Conservation (phyloP, 1,140 invertebrate species). For the Drosophila subobscura region DNA sequence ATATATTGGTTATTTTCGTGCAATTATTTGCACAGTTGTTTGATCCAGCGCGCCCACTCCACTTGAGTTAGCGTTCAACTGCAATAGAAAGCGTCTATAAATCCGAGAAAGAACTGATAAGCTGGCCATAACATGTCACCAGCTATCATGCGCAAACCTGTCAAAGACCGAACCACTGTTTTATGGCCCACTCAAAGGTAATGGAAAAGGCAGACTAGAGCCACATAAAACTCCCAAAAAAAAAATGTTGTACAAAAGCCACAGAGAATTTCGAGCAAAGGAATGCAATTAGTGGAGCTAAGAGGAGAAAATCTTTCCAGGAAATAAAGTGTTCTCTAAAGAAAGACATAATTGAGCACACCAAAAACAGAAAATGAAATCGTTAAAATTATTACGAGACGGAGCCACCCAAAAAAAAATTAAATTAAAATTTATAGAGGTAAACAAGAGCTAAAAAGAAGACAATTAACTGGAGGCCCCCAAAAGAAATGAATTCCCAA, state of each 20-base stretch:
- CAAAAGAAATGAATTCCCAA: background rate
- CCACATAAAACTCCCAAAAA: conserved; percentile 18
- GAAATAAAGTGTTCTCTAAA: conserved; percentile 51
- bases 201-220: conserved; percentile 28
- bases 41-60: background rate
- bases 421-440: conserved; percentile 40
- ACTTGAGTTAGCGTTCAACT: background rate
- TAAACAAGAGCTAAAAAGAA: background rate
- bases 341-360: conserved; percentile 57
- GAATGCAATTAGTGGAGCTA: conserved; percentile 55
- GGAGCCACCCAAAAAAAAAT: conserved; percentile 41
- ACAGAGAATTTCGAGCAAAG: conserved; percentile 32
- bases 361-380: conserved; percentile 53
- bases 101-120: conserved; percentile 12
- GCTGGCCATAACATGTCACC: conserved; percentile 12
- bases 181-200: conserved; percentile 30
- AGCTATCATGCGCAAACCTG: conserved; percentile 4
- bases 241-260: conserved; percentile 18
- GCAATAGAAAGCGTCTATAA: conserved; percentile 2
- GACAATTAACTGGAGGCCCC: conserved; percentile 27
- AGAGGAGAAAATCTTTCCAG: conserved; percentile 34
- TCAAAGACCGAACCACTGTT: conserved; percentile 5
- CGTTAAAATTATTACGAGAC: conserved; percentile 64
- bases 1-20: conserved; percentile 26
- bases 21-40: conserved; percentile 64